phyloP scores from a whole-genome alignment of 1,140 invertebrate species.

The Drosophila bifasciata region DNA sequence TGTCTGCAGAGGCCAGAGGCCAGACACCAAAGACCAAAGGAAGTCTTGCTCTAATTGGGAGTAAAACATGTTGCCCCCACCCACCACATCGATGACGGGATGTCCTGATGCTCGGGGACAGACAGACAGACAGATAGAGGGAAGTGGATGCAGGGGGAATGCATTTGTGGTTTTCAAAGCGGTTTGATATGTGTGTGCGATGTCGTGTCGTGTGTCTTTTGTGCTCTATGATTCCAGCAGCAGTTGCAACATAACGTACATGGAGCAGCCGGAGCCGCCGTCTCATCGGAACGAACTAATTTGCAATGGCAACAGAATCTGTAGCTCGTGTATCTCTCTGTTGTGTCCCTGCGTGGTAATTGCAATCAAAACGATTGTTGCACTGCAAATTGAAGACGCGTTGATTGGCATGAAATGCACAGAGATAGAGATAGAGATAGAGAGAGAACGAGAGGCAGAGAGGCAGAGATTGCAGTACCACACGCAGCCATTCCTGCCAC shows the following conservation, averaged over 20 bases:
- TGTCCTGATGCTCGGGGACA: too few species aligned
- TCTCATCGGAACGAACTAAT: conserved; percentile 19
- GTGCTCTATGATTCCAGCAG: conserved; percentile 52
- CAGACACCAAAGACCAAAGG: too few species aligned
- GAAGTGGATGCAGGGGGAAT: too few species aligned
- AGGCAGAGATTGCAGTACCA: too few species aligned
- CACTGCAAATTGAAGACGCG: conserved; percentile 56
- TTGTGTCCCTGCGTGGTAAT: conserved; percentile 42
- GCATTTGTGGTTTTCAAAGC: conserved; percentile 8
- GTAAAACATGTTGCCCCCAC: too few species aligned
- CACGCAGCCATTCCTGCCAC: conserved; percentile 16
- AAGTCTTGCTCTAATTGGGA: too few species aligned
- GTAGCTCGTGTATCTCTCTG: conserved; percentile 25
- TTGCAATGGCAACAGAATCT: conserved; percentile 32
- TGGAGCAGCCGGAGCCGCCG: conserved; percentile 19
- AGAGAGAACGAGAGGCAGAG: too few species aligned
- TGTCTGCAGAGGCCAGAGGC: conserved; percentile 1
- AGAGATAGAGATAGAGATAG: background rate
- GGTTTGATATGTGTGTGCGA: conserved; percentile 4
- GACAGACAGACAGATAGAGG: too few species aligned
- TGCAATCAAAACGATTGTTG: conserved; percentile 74
- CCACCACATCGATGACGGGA: too few species aligned
- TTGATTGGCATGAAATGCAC: conserved; percentile 47
- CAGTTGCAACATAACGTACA: conserved; percentile 64
- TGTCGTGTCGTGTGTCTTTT: conserved; percentile 20